Percentiles rank a stretch among this genome's conserved stretches.
phyloP scores from a whole-genome alignment of 2,888 invertebrate genomes.

The Platycheirus rosarum region DNA sequence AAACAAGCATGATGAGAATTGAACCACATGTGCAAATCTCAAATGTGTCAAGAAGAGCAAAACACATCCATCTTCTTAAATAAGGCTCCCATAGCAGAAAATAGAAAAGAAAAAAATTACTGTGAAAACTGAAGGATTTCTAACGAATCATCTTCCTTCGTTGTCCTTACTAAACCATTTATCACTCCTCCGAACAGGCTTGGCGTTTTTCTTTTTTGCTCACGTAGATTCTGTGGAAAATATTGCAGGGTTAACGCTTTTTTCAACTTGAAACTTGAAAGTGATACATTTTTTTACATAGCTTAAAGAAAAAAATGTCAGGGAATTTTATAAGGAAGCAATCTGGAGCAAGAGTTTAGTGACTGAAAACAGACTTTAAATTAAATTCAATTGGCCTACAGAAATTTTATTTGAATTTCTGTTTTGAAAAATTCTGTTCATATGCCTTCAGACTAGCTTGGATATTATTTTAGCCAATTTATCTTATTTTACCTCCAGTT shows the following conservation, averaged over 20 bases:
- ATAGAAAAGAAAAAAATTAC: constrained; percentile 3
- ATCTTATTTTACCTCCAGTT: too few relatives aligned
- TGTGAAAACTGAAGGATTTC: constrained; percentile 58
- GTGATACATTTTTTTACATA: neutral
- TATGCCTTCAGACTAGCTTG: too few relatives aligned
- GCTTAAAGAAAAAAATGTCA: neutral
- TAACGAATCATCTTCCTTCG: constrained; percentile 67
- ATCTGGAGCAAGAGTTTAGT: too few relatives aligned
- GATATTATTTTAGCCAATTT: too few relatives aligned
- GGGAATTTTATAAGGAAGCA: too few relatives aligned
- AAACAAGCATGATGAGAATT: constrained; percentile 7
- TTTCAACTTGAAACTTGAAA: constrained; percentile 6
- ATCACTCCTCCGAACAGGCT: constrained; percentile 46
- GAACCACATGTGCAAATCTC: constrained; percentile 63
- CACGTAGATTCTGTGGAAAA: neutral
- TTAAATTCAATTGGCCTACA: too few relatives aligned
- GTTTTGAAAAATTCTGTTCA: too few relatives aligned
- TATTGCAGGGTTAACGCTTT: constrained; percentile 2
- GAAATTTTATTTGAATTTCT: too few relatives aligned
- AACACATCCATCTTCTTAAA: constrained; percentile 64
- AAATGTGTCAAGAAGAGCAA: constrained; percentile 34
- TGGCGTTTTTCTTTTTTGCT: constrained; percentile 2
- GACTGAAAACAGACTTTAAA: too few relatives aligned
- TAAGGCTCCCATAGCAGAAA: constrained; percentile 33
- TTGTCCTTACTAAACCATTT: constrained; percentile 60